These are phyloP conservation scores for Polyommatus iphigenia DNA, from an alignment of 2,888 invertebrate genomes.

Conservation along the genomic window DNA sequence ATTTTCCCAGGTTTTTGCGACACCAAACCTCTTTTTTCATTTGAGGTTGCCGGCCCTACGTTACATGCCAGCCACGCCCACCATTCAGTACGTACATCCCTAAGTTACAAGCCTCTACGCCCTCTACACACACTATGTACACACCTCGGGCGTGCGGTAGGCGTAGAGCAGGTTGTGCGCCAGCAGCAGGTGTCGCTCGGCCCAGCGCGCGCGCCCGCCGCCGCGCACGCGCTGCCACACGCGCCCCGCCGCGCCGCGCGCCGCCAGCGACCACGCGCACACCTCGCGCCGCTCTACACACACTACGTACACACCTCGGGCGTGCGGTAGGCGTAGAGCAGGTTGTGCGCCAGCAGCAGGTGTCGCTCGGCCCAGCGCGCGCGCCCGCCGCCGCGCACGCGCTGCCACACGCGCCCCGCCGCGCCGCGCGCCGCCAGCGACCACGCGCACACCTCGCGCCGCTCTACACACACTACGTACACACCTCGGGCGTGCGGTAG, in stretches of 20 bases:
- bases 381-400: conserved; percentile 46
- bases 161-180: conserved; percentile 66
- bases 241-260: conserved; percentile 56
- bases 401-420: conserved; percentile 57
- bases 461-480: no score
- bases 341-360: conserved; percentile 62
- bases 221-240: conserved; percentile 55
- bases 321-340: conserved; percentile 63
- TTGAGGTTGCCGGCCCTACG: no score
- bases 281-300: no score
- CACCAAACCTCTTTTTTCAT: no score
- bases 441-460: conserved; percentile 51
- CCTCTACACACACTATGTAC: neutral
- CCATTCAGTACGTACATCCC: no score
- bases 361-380: conserved; percentile 60
- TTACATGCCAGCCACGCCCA: no score
- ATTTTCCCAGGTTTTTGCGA: no score
- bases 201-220: conserved; percentile 54
- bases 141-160: conserved; percentile 49
- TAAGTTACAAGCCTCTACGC: no score
- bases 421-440: conserved; percentile 55
- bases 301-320: conserved; percentile 39
- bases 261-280: conserved; percentile 52
- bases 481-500: no score
- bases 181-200: conserved; percentile 60